Evolutionary conservation across 2,797 vertebrate genomes (phyloP), one percentile per base, ranked within the genome.

Genomic region (Gorsachius magnificus): DNA sequence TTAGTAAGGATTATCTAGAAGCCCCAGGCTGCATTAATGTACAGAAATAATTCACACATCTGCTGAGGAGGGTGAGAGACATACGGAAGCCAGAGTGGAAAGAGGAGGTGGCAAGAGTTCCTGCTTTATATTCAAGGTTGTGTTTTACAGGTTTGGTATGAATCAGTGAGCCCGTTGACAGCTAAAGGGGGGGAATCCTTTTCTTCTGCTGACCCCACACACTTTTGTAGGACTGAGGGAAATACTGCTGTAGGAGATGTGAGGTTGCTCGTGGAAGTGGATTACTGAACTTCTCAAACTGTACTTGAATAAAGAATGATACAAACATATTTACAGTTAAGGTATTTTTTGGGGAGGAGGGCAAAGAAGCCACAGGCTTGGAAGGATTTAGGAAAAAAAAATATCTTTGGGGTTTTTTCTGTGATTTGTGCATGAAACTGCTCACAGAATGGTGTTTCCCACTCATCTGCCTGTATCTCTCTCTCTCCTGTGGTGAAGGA

Each of bases 401-500:
- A 29, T 6, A 2, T 21, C 17, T 41, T 61, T 16, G 10, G 0
- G 14, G 31, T 74, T 45, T 51, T 2, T 9, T 10, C 16, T 78
- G 9, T 46, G 60, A 43, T 83, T 69, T 51, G 17, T 83, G 26
- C 31, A 24, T 71, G 61, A 48, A 83, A 54, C 57, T 93, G 43
- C 38, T 79, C 22, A 41, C 28, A 60, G 50, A 33, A 20, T 15
- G 64, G 22, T 25, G 20, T 51, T 79, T 78, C 31, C 24, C 61
- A 41, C 38, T 87, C 56, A 90, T 5, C 54, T 88, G 46, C 75
- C 65, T 54, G 18, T 89, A 12, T 68, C 36, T 93, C n/a, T 91
- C n/a, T 91, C 36, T 77, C 75, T 43, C 22, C 19, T 66, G 2
- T 70, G 79, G 36, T 87, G 35, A 94, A 99, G 99, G 99, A 99